Conservation (phyloP, 2,888 invertebrate species). For the Apodemia zela region DNA sequence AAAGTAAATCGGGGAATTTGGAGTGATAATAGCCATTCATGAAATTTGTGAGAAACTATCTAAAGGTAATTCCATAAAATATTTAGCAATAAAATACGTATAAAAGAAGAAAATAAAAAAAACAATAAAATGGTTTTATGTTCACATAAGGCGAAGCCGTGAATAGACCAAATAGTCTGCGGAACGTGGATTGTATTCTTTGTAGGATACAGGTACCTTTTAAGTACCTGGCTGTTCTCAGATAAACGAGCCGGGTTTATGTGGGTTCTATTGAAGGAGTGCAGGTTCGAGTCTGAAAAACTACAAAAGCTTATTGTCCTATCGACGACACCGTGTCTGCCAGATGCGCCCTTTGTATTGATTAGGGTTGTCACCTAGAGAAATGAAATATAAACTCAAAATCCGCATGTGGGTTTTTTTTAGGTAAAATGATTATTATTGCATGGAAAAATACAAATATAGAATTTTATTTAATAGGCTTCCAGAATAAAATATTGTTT, state of each 20-base stretch:
- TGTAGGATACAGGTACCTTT: background rate
- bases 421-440: no score
- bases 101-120: background rate
- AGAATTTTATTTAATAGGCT: no score
- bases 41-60: background rate
- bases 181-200: background rate
- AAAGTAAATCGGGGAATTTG: no score
- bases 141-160: slow-evolving; percentile 1
- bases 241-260: background rate
- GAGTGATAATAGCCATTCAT: slow-evolving; percentile 1
- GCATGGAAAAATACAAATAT: no score
- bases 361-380: background rate
- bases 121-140: slow-evolving; percentile 8
- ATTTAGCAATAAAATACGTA: background rate
- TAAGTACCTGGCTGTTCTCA: background rate
- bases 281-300: slow-evolving; percentile 1
- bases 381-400: no score
- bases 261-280: background rate
- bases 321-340: slow-evolving; percentile 1
- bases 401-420: no score
- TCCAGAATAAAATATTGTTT: no score
- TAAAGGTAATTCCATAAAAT: background rate
- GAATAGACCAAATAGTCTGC: background rate
- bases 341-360: slow-evolving; percentile 1
- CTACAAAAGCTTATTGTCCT: slow-evolving; percentile 6